Evolutionary conservation across 2,113 vertebrate species (phyloP).

Genomic region (Speoplatyrhinus poulsoni): DNA sequence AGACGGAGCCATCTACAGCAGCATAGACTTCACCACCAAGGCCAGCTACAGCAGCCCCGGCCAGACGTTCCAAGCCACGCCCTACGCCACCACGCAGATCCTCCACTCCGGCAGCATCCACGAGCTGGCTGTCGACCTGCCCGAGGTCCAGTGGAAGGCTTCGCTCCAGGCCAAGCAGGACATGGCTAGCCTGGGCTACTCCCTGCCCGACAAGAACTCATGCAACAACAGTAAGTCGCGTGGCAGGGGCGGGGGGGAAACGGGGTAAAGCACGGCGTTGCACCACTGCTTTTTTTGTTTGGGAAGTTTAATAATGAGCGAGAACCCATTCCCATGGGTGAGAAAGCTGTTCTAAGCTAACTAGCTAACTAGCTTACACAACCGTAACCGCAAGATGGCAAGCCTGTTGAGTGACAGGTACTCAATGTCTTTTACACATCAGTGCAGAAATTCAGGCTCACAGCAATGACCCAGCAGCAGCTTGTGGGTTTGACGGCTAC

Average conservation of each 20-base stretch:
- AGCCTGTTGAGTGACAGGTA: background rate
- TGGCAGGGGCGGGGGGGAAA: no score
- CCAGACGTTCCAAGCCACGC: conserved; percentile 92
- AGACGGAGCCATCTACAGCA: conserved; percentile 98
- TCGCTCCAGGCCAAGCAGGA: conserved; percentile 94
- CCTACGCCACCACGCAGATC: conserved; percentile 97
- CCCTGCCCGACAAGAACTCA: conserved; percentile 94
- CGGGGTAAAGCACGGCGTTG: background rate
- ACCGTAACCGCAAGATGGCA: background rate
- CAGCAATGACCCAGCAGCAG: conserved; percentile 5
- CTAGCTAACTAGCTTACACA: no score
- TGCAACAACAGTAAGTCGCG: conserved; percentile 92
- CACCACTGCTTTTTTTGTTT: no score
- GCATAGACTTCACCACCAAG: conserved; percentile 98
- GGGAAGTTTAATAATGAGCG: no score
- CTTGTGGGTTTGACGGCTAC: conserved; percentile 14
- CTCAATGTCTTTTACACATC: background rate
- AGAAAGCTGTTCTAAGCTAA: background rate
- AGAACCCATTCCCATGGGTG: no score
- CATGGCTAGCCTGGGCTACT: conserved; percentile 92
- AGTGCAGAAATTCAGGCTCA: conserved; percentile 11
- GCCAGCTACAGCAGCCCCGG: conserved; percentile 92
- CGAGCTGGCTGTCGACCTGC: conserved; percentile 94
- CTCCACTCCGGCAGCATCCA: conserved; percentile 97
- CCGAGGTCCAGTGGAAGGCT: conserved; percentile 95